A percentile compares a stretch with the other conserved stretches of the same genome.
Conservation (phyloP, 2,113 vertebrate species). For the Nesospiza acunhae region DNA sequence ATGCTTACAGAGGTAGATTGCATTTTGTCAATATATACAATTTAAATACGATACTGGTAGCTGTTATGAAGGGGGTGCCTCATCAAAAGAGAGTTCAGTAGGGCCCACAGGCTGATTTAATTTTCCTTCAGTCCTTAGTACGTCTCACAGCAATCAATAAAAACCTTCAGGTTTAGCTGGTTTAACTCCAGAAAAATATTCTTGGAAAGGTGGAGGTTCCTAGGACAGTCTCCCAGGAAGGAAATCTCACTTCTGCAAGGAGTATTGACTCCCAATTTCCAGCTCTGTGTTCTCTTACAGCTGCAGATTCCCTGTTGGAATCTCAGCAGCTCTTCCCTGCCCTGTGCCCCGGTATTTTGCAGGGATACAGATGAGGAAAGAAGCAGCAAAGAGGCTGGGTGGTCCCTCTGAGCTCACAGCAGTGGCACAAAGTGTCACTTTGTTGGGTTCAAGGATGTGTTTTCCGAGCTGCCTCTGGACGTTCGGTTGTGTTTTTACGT, state of each 20-base stretch:
- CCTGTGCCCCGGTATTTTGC: not conserved
- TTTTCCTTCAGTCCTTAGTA: conserved; percentile 56
- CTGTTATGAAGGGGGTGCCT: conserved; percentile 77
- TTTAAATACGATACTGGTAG: conserved; percentile 70
- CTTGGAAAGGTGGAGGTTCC: conserved; percentile 35
- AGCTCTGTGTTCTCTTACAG: conserved; percentile 31
- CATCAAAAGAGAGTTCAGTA: conserved; percentile 37
- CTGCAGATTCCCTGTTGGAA: conserved; percentile 32
- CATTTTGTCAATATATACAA: conserved; percentile 81
- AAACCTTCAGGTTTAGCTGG: conserved; percentile 56
- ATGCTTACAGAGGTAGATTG: conserved; percentile 78
- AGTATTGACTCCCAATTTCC: conserved; percentile 26
- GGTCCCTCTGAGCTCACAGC: not conserved
- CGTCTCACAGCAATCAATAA: conserved; percentile 56
- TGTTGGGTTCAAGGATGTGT: accelerated
- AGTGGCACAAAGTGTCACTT: not conserved
- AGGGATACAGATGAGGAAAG: not conserved
- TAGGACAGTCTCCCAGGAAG: not conserved
- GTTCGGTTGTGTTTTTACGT: accelerated
- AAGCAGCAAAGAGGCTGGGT: not conserved
- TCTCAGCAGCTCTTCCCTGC: not conserved
- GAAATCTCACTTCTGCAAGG: conserved; percentile 31
- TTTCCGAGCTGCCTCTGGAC: not conserved
- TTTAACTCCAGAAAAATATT: conserved; percentile 45
- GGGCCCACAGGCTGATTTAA: conserved; percentile 24